Conservation (phyloP, 1,140 invertebrate genomes). For the Orius insidiosus region DNA sequence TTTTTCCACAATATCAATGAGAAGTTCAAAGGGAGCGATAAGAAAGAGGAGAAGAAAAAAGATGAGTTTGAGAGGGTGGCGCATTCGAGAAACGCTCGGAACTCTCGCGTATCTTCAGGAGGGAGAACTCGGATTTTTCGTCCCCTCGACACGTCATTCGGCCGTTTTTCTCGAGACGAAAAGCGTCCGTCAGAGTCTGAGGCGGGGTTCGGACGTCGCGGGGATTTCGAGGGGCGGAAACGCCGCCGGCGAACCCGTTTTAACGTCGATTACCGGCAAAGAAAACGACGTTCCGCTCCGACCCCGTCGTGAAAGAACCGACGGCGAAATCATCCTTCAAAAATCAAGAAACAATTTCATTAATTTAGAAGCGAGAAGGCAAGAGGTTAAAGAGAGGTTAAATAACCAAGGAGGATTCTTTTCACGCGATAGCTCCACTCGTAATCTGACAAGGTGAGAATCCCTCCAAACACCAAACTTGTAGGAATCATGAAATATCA, state of each 20-base stretch:
- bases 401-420: too few relatives aligned
- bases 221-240: constrained; percentile 18
- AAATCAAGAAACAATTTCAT: constrained; percentile 11
- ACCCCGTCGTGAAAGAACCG: constrained; percentile 66
- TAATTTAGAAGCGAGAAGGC: constrained; percentile 28
- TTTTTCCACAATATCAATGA: constrained; percentile 50
- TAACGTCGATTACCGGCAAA: constrained; percentile 36
- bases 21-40: constrained; percentile 23
- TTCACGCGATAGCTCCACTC: neutral
- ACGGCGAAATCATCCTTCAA: constrained; percentile 61
- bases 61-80: constrained; percentile 6
- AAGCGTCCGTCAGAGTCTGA: constrained; percentile 13
- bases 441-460: constrained; percentile 1
- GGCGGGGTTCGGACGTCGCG: constrained; percentile 18
- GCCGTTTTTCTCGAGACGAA: constrained; percentile 42
- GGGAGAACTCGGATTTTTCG: constrained; percentile 66
- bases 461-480: neutral
- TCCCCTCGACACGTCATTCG: constrained; percentile 46
- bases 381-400: constrained; percentile 22
- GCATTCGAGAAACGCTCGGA: constrained; percentile 21
- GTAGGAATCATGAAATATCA: neutral
- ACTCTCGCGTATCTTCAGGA: constrained; percentile 42
- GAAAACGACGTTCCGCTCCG: constrained; percentile 25
- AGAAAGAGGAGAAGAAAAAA: constrained; percentile 15
- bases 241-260: constrained; percentile 42